Percentiles rank a stretch among this genome's conserved stretches.
phyloP scores from a whole-genome alignment of 2,888 invertebrate genomes.

The Drymonia ruficornis region DNA sequence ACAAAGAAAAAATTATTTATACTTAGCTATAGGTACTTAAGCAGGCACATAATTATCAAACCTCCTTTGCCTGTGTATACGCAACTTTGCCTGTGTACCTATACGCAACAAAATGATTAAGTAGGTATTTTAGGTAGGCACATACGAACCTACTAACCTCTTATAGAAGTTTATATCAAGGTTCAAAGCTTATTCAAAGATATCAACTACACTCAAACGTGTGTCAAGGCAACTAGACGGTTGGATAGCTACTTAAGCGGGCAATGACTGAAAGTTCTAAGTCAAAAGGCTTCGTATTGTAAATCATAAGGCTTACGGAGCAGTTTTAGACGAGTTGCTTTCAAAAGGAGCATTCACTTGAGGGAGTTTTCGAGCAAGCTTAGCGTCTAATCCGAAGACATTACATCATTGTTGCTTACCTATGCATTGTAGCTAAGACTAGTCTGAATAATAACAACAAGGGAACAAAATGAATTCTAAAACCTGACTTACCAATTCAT shows the following conservation, averaged over 20 bases:
- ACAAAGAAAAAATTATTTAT: too few relatives aligned
- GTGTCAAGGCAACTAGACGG: background rate
- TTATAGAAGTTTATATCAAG: background rate
- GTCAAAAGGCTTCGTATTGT: background rate
- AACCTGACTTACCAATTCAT: too few relatives aligned
- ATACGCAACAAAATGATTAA: too few relatives aligned
- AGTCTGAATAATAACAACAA: too few relatives aligned
- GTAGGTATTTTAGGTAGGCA: too few relatives aligned
- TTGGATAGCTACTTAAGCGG: background rate
- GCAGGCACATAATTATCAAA: too few relatives aligned
- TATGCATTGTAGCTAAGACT: background rate
- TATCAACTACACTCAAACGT: background rate
- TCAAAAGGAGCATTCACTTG: background rate
- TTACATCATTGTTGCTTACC: background rate
- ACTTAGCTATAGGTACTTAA: too few relatives aligned
- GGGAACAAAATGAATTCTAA: too few relatives aligned
- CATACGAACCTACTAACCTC: too few relatives aligned
- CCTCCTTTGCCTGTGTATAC: too few relatives aligned
- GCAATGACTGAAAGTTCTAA: constrained; percentile 1
- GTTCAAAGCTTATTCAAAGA: background rate
- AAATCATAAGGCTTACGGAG: background rate
- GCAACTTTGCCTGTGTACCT: too few relatives aligned
- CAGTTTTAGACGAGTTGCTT: background rate
- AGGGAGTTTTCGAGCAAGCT: background rate
- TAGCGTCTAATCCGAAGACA: background rate